phyloP scores from a whole-genome alignment of 2,888 invertebrate species.

The Rhingia rostrata region DNA sequence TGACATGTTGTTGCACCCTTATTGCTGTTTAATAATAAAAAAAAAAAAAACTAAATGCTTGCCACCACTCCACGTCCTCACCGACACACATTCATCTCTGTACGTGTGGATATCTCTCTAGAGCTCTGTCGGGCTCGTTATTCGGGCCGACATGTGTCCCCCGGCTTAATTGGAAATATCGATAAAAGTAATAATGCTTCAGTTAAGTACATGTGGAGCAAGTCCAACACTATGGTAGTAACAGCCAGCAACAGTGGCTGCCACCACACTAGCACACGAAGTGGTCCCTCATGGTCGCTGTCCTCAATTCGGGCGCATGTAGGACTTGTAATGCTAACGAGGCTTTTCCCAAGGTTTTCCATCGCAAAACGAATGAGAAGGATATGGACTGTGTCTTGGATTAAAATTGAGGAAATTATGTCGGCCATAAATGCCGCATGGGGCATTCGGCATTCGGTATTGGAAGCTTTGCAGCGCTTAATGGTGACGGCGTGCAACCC shows the following conservation, averaged over 20 bases:
- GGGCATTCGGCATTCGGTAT: constrained; percentile 23
- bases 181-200: constrained; percentile 72
- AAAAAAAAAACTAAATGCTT: constrained; percentile 58
- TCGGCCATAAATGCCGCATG: constrained; percentile 69
- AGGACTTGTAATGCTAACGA: constrained; percentile 60
- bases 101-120: neutral
- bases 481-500: constrained; percentile 35
- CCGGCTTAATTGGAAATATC: constrained; percentile 72
- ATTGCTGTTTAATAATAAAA: constrained; percentile 67
- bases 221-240: constrained; percentile 45
- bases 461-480: constrained; percentile 39
- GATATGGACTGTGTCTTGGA: constrained; percentile 44
- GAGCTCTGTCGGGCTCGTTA: constrained; percentile 18
- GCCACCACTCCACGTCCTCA: constrained; percentile 8
- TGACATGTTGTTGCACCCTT: constrained; percentile 73
- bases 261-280: constrained; percentile 29
- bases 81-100: constrained; percentile 4
- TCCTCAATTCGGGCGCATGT: constrained; percentile 48
- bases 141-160: constrained; percentile 67
- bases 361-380: constrained; percentile 17
- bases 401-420: constrained; percentile 71
- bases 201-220: constrained; percentile 74
- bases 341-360: constrained; percentile 38
- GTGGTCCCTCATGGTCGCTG: constrained; percentile 52
- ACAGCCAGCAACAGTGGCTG: constrained; percentile 53